Base-by-base conservation (phyloP, 2,888 invertebrate species). In the Linnaemya vulpina region DNA sequence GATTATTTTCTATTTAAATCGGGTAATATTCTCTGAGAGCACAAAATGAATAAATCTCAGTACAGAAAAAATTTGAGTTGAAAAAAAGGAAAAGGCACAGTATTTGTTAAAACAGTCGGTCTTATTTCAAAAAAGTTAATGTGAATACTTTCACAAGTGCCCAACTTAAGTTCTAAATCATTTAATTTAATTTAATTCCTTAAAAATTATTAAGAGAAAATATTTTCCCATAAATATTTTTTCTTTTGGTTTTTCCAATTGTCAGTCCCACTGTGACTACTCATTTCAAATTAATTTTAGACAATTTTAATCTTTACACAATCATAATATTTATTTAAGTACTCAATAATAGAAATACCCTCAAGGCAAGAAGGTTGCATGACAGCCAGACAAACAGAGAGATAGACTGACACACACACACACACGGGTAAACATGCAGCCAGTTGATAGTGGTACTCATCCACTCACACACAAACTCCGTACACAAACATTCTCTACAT, bases 251-350 rank as follows among this genome's bases (percentile, higher is more conserved):
- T 68, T 51, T 35, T 53, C 25, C 3, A 30, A n/a, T 17, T 68
- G 8, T 35, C 15, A 8, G 43, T 68, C 49, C 13, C 17, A 43
- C 46, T 55, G 70, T 62, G 15, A 25, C 4, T 11, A 38, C 8
- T 25, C 40, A 20, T 9, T 43, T 17, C 15, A 53, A 75, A 68
- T 62, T 73, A 67, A 43, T 68, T 80, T 67, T 43, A 53, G 11
- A 13, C 10, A 67, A 67, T 20, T 71, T 62, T 13, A 53, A 43
- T 49, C 25, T 13, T 58, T 58, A 65, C 40, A 51, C 22, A 55
- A 77, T 81, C 76, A 77, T 55, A 80, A 84, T 81, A 84, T 84
- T 84, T 81, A 74, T 62, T 74, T 53, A 74, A 74, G 68, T 77
- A 35, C 49, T 60, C 35, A 58, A 84, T 84, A 76, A 84, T 70